phyloP scores from a whole-genome alignment of 1,140 invertebrate genomes.

The Eciton burchellii region DNA sequence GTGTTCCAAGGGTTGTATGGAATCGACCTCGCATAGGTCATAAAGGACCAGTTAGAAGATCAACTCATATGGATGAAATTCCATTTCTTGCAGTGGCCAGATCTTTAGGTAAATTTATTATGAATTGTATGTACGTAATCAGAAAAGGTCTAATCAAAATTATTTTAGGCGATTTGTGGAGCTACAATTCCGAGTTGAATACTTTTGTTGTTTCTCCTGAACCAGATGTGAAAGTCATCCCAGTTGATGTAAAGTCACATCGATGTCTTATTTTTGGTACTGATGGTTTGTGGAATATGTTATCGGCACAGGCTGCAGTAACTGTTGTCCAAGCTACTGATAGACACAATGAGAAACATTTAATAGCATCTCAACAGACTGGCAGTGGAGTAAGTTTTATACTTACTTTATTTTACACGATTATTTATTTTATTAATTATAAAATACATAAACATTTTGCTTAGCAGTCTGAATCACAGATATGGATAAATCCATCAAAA shows the following conservation, averaged over 20 bases:
- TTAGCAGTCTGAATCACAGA: conserved; percentile 81
- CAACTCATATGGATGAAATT: conserved; percentile 96
- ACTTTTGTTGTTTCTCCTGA: conserved; percentile 98
- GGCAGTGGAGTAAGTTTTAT: conserved; percentile 78
- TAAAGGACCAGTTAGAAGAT: conserved; percentile 92
- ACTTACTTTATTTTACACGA: conserved; percentile 1
- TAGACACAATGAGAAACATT: conserved; percentile 90
- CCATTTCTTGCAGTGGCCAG: conserved; percentile 98
- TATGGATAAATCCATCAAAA: conserved; percentile 96
- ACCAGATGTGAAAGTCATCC: conserved; percentile 96
- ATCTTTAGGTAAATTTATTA: conserved; percentile 90
- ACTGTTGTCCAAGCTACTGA: conserved; percentile 93
- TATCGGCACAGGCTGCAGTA: conserved; percentile 94
- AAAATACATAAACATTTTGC: conserved; percentile 47
- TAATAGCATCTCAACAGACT: conserved; percentile 85
- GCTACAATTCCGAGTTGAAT: conserved; percentile 95
- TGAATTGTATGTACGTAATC: background rate
- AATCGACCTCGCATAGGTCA: conserved; percentile 94
- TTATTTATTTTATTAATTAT: conserved; percentile 12
- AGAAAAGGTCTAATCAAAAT: background rate
- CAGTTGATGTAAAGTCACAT: conserved; percentile 92
- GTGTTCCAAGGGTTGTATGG: conserved; percentile 98
- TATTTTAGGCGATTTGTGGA: conserved; percentile 95
- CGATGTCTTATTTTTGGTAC: conserved; percentile 97
- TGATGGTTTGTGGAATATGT: conserved; percentile 98